phyloP scores from a whole-genome alignment of 2,888 invertebrate species.

The Andrena fulva region DNA sequence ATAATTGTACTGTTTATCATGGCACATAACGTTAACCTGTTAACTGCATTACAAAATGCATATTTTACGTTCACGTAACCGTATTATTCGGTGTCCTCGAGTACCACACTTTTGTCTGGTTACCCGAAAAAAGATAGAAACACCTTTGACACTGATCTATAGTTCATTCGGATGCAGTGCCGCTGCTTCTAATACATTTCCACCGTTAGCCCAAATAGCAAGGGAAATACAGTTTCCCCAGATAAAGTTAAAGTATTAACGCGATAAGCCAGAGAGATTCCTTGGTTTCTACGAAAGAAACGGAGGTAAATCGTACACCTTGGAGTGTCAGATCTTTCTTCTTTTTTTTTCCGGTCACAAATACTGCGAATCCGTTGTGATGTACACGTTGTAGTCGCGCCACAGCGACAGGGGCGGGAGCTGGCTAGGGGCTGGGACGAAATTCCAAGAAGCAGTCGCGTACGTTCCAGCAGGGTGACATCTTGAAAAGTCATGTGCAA shows the following conservation, averaged over 20 bases:
- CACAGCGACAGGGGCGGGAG: neutral
- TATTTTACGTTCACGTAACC: too few species aligned
- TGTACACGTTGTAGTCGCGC: neutral
- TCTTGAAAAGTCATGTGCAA: constrained; percentile 67
- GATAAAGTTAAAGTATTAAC: constrained; percentile 21
- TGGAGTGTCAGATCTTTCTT: constrained; percentile 1
- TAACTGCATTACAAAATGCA: too few species aligned
- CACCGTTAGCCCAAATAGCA: too few species aligned
- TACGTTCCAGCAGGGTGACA: constrained; percentile 50
- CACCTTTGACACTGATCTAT: too few species aligned
- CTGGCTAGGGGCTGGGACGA: constrained; percentile 6
- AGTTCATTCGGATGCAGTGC: too few species aligned
- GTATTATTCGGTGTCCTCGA: too few species aligned
- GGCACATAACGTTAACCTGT: too few species aligned
- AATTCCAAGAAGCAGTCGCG: constrained; percentile 33
- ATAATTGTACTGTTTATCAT: too few species aligned
- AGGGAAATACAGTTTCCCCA: neutral
- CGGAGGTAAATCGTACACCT: neutral
- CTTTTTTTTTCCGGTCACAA: neutral
- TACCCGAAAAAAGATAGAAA: too few species aligned
- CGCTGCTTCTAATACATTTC: too few species aligned
- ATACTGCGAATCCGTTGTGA: constrained; percentile 5
- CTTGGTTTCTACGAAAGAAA: neutral
- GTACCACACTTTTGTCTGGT: too few species aligned
- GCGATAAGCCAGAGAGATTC: neutral